Evolutionary conservation across 2,797 vertebrate genomes (phyloP), one percentile per base, ranked within the genome.

Genomic region (Megalops cyprinoides): DNA sequence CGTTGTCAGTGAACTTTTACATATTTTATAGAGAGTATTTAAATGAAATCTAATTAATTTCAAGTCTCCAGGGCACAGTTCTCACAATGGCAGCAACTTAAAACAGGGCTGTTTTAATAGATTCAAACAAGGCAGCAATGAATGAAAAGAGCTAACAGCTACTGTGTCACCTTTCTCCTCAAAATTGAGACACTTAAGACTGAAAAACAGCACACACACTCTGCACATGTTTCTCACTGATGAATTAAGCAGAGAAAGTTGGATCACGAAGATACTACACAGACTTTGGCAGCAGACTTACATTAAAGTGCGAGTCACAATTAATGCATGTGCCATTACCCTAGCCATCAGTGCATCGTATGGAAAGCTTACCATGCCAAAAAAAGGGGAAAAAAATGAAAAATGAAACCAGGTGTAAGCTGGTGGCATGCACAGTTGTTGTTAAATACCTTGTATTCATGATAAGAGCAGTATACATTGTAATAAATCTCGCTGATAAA

Each of bases 131-230:
- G 81, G 51, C n/a, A 75, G 86, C 83, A 28, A 80, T 84, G 81
- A 86, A 58, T 48, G 5, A 87, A 85, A 88, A 89, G 90, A 86
- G 87, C n/a, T n/a, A 74, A 87, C 90, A 88, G 90, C 87, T 88
- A 84, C 81, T 82, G 81, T 91, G 89, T 90, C 89, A 88, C 87
- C 89, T 23, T 31, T 76, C 34, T 37, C 37, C 15, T 53, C 18
- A 53, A 14, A 14, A 53, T 53, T 10, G 51, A 53, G 9, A 53
- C 18, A 53, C 18, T 14, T 2, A 2, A 14, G 15, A 15, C 18
- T 6, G 37, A 23, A 23, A 69, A 69, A 69, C 34, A 39, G 34
- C 37, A 69, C 9, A 20, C 1, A 69, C 9, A 20, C 4, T 69
- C 18, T 69, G 65, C 65, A 20, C 2, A 69, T 20, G 42, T 69